Base-by-base conservation (phyloP, 2,888 invertebrate species). In the Cerastis rubricosa region DNA sequence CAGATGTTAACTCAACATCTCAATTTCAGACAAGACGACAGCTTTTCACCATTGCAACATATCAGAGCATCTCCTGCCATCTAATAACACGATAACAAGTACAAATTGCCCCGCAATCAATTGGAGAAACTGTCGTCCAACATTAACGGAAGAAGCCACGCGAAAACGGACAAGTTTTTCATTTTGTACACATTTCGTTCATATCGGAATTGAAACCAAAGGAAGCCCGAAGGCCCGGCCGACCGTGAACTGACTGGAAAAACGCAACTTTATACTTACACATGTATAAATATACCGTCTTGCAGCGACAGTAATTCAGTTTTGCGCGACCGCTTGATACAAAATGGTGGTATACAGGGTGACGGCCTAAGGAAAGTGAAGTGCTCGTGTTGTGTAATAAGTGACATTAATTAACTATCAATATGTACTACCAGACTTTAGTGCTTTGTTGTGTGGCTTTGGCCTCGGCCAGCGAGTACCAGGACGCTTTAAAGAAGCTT, bases 251-350 rank as follows among this genome's bases (percentile, higher is more conserved):
- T 86, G 89, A 89, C 95, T 89, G 95, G 95, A 94, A 95, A 96
- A 95, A 95, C 95, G 96, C 94, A 94, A 95, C 89, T 95, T 94
- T 92, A 94, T 90, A 94, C 91, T 49, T 88, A 94, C 95, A 94
- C 95, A 93, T 95, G 95, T 96, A 96, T 96, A 96, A 95, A 96
- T 96, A 96, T 95, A 95, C 93, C 95, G 94, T 89, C 91, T 88
- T 81, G 81, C 91, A 92, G 92, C 94, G 90, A 94, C 88, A 92
- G 94, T 93, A 94, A 95, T 94, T 96, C 96, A 96, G 96, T 96
- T 95, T 94, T 94, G 91, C 95, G 94, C 95, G 95, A 95, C 93
- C 95, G 94, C 94, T 96, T 94, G 96, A 89, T 90, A 94, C 94
- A 96, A 95, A 96, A 96, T 96, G 94, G 92, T 95, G 95, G 93